Conservation (phyloP, 1,140 invertebrate species). For the Diachasmimorpha longicaudata region DNA sequence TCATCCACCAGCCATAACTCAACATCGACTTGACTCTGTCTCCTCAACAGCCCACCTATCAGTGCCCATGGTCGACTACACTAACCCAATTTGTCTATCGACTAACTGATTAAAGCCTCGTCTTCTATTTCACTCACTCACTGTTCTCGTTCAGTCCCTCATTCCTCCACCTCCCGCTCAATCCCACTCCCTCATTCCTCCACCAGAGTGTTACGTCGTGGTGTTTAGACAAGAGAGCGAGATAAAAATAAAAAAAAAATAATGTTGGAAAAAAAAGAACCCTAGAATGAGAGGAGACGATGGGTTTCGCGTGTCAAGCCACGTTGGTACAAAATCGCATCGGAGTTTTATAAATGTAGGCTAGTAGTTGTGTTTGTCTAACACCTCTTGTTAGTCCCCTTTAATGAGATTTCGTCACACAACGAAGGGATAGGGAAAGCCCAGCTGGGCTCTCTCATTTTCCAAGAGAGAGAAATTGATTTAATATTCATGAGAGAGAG, state of each 20-base stretch:
- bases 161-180: neutral
- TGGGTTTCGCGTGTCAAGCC: constrained; percentile 13
- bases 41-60: constrained; percentile 16
- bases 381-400: constrained; percentile 5
- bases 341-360: constrained; percentile 22
- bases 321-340: neutral
- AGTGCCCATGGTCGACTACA: constrained; percentile 48
- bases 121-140: constrained; percentile 36
- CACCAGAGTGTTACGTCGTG: neutral
- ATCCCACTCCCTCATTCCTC: neutral
- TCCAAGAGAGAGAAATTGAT: neutral
- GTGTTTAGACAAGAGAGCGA: constrained; percentile 9
- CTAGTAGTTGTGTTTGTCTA: constrained; percentile 21
- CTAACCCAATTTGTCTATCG: constrained; percentile 64
- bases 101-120: constrained; percentile 64
- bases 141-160: constrained; percentile 18
- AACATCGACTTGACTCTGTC: constrained; percentile 15
- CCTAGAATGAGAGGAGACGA: neutral
- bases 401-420: constrained; percentile 24
- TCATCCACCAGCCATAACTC: constrained; percentile 9
- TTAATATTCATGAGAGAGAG: neutral
- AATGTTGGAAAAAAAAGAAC: neutral
- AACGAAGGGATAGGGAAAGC: neutral
- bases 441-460: neutral
- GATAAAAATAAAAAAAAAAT: neutral